Base-by-base conservation (phyloP, 1,140 invertebrate genomes). In the Eciton burchellii region DNA sequence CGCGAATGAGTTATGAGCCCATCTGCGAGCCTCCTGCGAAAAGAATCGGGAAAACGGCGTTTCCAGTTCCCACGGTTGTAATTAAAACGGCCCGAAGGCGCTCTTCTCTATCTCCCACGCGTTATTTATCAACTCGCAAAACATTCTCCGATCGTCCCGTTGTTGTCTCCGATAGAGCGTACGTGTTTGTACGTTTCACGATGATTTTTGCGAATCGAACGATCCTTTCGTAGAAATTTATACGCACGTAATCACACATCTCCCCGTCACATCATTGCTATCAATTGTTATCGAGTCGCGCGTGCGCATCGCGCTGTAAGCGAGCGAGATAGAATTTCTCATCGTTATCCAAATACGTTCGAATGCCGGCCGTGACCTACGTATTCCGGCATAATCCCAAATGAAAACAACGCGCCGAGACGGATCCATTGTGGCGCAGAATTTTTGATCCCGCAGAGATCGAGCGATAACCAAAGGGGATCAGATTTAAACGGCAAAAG, bases 401-500 rank as follows among this genome's bases (percentile, higher is more conserved):
- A 89, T 45, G 70, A 89, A 89, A 89, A 89, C 85, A 89, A 45
- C 6, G 45, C 41, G 41, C 73, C 45, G 52, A 52, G 35, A 73
- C 60, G 74, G 60, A 19, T 66, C 82, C 43, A 84, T 89, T 89
- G 88, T 89, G 26, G 35, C 16, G 11, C 11, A 26, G 76, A 71
- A 89, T 86, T 86, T 86, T 84, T 79, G 70, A 86, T 86, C 71
- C 81, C 73, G 52, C 43, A 1, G 70, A 87, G 87, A 88, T 88
- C 60, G 19, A 87, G 60, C 85, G 84, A 87, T 85, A 87, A 74
- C 62, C 12, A 14, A 59, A 87, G 85, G 82, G 88, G 73, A 82
- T 86, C 76, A 49, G 84, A 89, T 88, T 88, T 86, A 86, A 89
- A 89, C 76, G 54, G 66, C 60, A 86, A 86, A n/a, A 88, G 74